Conservation (phyloP, 2,113 vertebrate species). For the Tricholaema leucomelas region DNA sequence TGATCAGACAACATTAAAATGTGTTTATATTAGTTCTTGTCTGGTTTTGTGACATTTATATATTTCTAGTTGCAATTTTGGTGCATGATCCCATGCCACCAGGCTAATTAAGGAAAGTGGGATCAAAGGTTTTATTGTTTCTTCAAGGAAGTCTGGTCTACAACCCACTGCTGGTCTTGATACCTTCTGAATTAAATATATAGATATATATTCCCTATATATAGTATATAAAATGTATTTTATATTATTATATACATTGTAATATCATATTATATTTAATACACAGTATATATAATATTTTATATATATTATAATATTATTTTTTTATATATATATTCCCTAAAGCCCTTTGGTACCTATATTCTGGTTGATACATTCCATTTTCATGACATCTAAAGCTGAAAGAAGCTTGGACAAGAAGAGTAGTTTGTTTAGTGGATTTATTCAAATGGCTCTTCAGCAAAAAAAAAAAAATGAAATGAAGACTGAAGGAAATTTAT, state of each 20-base stretch:
- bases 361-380: not conserved
- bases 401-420: not conserved
- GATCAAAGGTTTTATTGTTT: not conserved
- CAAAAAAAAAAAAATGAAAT: not conserved
- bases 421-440: not conserved
- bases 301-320: too few relatives aligned
- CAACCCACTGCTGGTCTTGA: not conserved
- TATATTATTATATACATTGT: too few relatives aligned
- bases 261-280: too few relatives aligned
- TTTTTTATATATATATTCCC: too few relatives aligned
- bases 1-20: slow-evolving; percentile 27
- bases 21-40: not conserved
- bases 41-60: not conserved
- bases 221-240: too few relatives aligned
- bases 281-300: too few relatives aligned
- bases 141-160: not conserved
- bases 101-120: not conserved
- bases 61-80: not conserved
- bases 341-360: not conserved
- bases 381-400: not conserved
- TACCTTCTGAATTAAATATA: not conserved
- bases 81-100: not conserved
- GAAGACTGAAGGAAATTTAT: not conserved
- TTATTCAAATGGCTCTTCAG: not conserved
- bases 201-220: too few relatives aligned